These are phyloP conservation scores for Temnopleurus reevesii DNA, from an alignment of 53 echinoderm and acorn worm genomes.

Conservation along the genomic window DNA sequence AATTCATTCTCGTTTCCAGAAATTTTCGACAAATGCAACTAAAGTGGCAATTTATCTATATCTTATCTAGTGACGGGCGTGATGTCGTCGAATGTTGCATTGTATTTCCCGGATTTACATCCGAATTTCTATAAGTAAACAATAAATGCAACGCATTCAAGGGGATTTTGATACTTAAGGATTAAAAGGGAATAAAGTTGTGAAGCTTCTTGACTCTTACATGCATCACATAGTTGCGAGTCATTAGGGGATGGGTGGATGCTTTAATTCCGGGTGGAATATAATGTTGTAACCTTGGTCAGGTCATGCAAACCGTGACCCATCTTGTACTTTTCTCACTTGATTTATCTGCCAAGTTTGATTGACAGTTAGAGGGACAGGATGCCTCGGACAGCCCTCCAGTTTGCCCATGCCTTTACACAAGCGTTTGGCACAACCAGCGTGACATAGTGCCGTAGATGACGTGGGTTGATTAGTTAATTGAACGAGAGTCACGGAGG, in stretches of 20 bases:
- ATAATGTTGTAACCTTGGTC: not conserved
- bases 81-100: not conserved
- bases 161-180: not conserved
- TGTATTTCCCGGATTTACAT: not conserved
- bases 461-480: slow-evolving; percentile 48
- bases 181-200: not conserved
- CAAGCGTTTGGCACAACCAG: not conserved
- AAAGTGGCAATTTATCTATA: not conserved
- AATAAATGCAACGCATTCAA: not conserved
- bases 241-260: not conserved
- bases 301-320: slow-evolving; percentile 24
- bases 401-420: not conserved
- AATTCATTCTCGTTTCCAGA: no score
- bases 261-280: not conserved
- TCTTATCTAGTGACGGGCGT: not conserved
- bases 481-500: slow-evolving; percentile 32
- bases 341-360: not conserved
- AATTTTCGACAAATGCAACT: no score
- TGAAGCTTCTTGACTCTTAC: no score
- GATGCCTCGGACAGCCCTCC: not conserved
- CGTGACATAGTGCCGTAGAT: not conserved
- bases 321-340: not conserved
- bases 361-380: not conserved
- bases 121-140: not conserved
- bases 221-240: not conserved